Conservation (phyloP, 2,888 invertebrate species). For the Bhutanitis thaidina region DNA sequence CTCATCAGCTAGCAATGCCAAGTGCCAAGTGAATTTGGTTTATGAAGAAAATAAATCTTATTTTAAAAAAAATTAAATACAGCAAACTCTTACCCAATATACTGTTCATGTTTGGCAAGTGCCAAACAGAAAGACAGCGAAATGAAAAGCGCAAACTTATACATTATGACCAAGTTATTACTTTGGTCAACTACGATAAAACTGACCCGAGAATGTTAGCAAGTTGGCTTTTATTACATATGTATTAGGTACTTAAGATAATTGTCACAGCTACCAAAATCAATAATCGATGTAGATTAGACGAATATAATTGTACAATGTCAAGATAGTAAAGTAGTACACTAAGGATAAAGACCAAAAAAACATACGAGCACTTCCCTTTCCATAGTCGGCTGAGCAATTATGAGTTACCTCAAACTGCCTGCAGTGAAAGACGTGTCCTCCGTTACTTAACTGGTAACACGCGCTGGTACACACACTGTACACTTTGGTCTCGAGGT, state of each 20-base stretch:
- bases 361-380: too few species aligned
- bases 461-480: too few species aligned
- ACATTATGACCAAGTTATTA: constrained; percentile 24
- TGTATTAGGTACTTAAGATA: background rate
- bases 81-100: constrained; percentile 48
- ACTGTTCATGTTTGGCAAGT: constrained; percentile 51
- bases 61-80: too few species aligned
- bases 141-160: constrained; percentile 32
- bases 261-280: background rate
- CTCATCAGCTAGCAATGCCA: too few species aligned
- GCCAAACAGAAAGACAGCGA: constrained; percentile 35
- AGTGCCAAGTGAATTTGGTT: too few species aligned
- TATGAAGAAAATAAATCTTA: too few species aligned
- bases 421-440: too few species aligned
- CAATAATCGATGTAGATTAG: background rate
- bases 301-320: background rate
- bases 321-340: background rate
- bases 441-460: too few species aligned
- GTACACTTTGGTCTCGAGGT: too few species aligned
- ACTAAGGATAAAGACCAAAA: too few species aligned
- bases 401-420: too few species aligned
- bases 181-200: background rate
- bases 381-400: too few species aligned
- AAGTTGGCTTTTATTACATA: background rate
- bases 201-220: background rate